Conservation (phyloP, 2,113 vertebrate genomes). For the Lasiurus cinereus region DNA sequence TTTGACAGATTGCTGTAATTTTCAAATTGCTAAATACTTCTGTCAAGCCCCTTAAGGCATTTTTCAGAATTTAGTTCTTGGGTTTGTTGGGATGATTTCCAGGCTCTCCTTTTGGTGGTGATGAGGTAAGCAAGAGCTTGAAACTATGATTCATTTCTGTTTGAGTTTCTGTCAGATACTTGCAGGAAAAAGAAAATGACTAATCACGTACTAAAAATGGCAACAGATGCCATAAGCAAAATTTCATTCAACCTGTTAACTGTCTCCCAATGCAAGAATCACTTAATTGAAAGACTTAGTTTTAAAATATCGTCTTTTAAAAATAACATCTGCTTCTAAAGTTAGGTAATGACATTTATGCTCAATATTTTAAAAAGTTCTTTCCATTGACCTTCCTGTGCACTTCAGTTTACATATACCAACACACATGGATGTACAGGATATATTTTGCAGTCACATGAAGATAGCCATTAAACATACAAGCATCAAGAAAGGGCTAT, state of each 20-base stretch:
- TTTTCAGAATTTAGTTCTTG: conserved; percentile 73
- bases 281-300: conserved; percentile 73
- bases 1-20: conserved; percentile 78
- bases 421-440: rapidly evolving
- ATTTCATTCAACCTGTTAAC: conserved; percentile 80
- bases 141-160: conserved; percentile 81
- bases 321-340: conserved; percentile 70
- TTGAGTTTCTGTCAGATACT: conserved; percentile 79
- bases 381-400: not conserved
- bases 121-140: conserved; percentile 75
- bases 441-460: not conserved
- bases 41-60: conserved; percentile 72
- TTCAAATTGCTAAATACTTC: conserved; percentile 77
- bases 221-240: conserved; percentile 75
- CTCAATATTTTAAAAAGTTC: conserved; percentile 43
- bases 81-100: conserved; percentile 67
- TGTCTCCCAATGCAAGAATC: conserved; percentile 65
- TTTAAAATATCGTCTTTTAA: conserved; percentile 60
- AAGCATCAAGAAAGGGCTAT: not conserved
- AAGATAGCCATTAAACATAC: not conserved
- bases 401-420: not conserved
- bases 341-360: conserved; percentile 34
- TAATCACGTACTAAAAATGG: conserved; percentile 83
- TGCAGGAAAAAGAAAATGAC: conserved; percentile 78
- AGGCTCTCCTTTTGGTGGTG: conserved; percentile 45